These are phyloP conservation scores for Leptinotarsa juncta DNA, from an alignment of 2,888 invertebrate genomes.

Conservation along the genomic window DNA sequence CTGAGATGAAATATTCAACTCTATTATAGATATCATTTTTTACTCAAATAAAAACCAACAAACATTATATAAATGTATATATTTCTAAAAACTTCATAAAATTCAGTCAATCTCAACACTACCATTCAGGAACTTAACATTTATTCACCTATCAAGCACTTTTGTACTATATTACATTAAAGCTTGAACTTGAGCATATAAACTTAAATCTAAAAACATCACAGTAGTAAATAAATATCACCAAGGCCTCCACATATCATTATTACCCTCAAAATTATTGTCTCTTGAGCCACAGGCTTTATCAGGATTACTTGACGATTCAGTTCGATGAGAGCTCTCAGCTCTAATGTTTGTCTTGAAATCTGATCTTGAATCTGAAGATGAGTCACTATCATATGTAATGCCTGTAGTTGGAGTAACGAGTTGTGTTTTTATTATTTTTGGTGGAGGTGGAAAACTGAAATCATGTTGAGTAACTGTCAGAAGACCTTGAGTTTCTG, in stretches of 20 bases:
- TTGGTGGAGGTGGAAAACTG: slow-evolving; percentile 45
- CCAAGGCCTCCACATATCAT: slow-evolving; percentile 66
- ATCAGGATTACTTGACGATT: slow-evolving; percentile 20
- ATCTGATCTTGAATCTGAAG: slow-evolving; percentile 1
- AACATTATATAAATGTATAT: slow-evolving; percentile 10
- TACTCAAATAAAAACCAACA: no score
- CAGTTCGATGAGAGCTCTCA: slow-evolving; percentile 14
- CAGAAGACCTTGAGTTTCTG: slow-evolving; percentile 51
- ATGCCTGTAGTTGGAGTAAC: slow-evolving; percentile 32
- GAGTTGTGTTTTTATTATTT: slow-evolving; percentile 49
- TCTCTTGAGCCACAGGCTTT: slow-evolving; percentile 36
- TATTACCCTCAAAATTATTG: slow-evolving; percentile 51
- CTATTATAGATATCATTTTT: no score
- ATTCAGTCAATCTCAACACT: slow-evolving; percentile 29
- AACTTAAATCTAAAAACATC: slow-evolving; percentile 19
- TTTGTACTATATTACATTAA: slow-evolving; percentile 48
- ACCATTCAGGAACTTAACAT: slow-evolving; percentile 21
- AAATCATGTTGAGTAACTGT: slow-evolving; percentile 46
- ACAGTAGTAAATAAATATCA: slow-evolving; percentile 47
- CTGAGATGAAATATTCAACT: no score
- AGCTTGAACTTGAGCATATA: slow-evolving; percentile 45
- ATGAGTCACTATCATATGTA: neutral
- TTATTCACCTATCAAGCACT: slow-evolving; percentile 28
- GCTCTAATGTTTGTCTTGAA: slow-evolving; percentile 35
- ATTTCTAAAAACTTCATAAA: neutral